Evolutionary conservation across 2,113 vertebrate species (phyloP).

Genomic region (Solenodon paradoxus): DNA sequence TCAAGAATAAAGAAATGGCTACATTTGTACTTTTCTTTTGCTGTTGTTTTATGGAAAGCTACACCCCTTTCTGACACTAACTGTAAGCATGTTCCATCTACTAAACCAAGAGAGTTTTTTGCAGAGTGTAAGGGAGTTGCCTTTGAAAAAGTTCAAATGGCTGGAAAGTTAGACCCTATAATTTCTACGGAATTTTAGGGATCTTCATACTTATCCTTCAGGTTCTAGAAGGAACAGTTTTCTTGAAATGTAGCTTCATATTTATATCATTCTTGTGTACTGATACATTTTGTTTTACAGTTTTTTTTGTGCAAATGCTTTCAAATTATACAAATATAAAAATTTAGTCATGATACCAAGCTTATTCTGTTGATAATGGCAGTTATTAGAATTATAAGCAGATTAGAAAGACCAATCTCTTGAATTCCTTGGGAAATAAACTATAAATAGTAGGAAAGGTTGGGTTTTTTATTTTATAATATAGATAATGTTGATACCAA

Average conservation of each 20-base stretch:
- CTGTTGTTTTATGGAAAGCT: not conserved
- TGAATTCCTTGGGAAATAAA: not conserved
- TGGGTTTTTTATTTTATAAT: not conserved
- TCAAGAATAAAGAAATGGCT: not conserved
- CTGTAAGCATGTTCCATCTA: not conserved
- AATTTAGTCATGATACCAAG: accelerated
- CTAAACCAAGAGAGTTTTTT: not conserved
- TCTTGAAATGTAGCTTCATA: not conserved
- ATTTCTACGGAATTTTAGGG: not conserved
- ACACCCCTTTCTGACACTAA: not conserved
- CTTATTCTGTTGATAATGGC: not conserved
- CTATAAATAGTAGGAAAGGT: not conserved
- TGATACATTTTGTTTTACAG: not conserved
- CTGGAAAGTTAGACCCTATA: not conserved
- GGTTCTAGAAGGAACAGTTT: not conserved
- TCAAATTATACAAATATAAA: not conserved
- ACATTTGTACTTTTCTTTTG: not conserved
- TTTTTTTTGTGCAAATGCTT: not conserved
- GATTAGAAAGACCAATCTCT: not conserved
- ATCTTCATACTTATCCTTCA: not conserved
- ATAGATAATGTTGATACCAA: not conserved
- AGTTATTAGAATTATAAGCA: not conserved
- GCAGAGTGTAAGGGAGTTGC: not conserved
- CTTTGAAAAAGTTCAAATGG: not conserved
- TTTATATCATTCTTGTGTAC: not conserved